phyloP scores from a whole-genome alignment of 1,140 invertebrate species.

The Ostrea edulis region DNA sequence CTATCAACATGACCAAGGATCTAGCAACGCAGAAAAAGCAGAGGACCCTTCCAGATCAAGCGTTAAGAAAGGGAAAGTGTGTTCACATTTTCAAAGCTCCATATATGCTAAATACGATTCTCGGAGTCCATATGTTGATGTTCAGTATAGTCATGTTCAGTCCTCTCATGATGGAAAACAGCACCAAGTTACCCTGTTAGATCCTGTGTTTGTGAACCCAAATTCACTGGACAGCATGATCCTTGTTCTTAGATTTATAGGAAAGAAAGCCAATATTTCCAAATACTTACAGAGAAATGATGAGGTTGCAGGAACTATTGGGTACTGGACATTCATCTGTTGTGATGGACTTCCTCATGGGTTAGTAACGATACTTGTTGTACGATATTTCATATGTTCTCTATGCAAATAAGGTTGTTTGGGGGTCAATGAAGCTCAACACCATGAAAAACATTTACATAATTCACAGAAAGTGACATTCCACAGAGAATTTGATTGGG shows the following conservation, averaged over 20 bases:
- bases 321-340: constrained; percentile 37
- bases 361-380: not conserved
- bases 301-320: not conserved
- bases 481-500: constrained; percentile 16
- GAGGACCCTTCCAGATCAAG: too few species aligned
- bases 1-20: too few species aligned
- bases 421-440: not conserved
- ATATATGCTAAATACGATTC: too few species aligned
- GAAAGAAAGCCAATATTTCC: constrained; percentile 17
- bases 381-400: constrained; percentile 27
- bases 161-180: not conserved
- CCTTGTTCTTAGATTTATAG: constrained; percentile 22
- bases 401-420: not conserved
- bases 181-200: not conserved
- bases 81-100: too few species aligned
- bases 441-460: too few species aligned
- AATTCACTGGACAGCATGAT: constrained; percentile 34
- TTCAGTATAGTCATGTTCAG: not conserved
- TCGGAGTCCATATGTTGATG: too few species aligned
- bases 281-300: not conserved
- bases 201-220: constrained; percentile 40
- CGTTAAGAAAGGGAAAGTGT: too few species aligned
- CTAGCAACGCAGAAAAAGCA: too few species aligned
- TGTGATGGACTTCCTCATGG: constrained; percentile 43
- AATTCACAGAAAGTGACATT: too few species aligned